These are phyloP conservation scores for Drosophila fungiperda DNA, from an alignment of 2,888 invertebrate genomes.

Conservation along the genomic window DNA sequence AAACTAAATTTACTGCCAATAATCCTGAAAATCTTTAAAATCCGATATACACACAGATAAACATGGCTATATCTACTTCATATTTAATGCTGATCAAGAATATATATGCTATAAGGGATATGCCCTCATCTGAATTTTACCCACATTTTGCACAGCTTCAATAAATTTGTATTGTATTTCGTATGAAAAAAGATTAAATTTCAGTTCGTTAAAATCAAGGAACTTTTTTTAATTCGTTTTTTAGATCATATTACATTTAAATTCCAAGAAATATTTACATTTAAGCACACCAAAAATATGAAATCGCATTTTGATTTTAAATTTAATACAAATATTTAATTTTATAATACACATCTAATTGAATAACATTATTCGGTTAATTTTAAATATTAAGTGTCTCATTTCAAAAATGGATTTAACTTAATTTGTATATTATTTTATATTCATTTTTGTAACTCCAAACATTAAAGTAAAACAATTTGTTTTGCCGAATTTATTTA, in stretches of 20 bases:
- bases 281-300: background rate
- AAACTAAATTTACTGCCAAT: background rate
- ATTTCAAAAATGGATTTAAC: background rate
- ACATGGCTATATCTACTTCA: background rate
- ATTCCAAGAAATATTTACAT: background rate
- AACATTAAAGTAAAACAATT: background rate
- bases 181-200: background rate
- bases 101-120: background rate
- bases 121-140: background rate
- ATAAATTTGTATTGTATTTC: background rate
- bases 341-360: background rate
- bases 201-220: background rate
- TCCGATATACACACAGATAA: background rate
- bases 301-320: background rate
- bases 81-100: background rate
- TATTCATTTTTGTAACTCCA: background rate
- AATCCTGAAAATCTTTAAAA: background rate
- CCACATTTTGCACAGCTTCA: background rate
- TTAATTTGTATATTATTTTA: too few relatives aligned
- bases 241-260: background rate
- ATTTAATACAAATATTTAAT: background rate
- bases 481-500: too few relatives aligned
- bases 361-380: fast-evolving
- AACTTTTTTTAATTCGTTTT: background rate
- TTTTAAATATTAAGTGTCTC: background rate